Percentiles rank a stretch among this genome's conserved stretches.
phyloP scores from a whole-genome alignment of 2,113 vertebrate species.

The Isurus oxyrinchus region DNA sequence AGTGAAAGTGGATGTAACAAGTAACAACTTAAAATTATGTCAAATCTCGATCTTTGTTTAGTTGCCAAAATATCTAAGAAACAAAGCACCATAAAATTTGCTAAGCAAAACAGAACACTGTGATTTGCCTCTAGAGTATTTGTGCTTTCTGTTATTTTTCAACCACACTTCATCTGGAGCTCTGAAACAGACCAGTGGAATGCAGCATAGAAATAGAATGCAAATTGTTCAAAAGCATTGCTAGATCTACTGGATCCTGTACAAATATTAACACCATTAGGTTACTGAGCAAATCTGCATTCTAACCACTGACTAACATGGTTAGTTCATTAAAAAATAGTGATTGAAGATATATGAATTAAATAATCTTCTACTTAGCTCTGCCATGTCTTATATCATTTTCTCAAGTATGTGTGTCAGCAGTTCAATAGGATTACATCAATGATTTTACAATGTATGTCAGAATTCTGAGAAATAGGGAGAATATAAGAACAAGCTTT shows the following conservation, averaged over 20 bases:
- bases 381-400: background rate
- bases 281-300: background rate
- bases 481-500: background rate
- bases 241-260: background rate
- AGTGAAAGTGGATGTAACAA: background rate
- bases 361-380: conserved; percentile 14
- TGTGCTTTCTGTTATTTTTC: conserved; percentile 28
- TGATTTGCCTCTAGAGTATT: background rate
- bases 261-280: background rate
- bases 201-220: background rate
- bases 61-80: conserved; percentile 8
- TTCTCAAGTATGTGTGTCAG: background rate
- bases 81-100: background rate
- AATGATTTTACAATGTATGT: background rate
- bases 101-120: conserved; percentile 6
- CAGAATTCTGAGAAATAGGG: conserved; percentile 3
- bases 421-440: background rate
- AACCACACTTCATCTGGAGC: conserved; percentile 19
- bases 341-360: background rate
- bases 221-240: background rate
- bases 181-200: background rate
- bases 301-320: background rate
- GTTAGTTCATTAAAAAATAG: conserved; percentile 1
- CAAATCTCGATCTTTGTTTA: conserved; percentile 2
- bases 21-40: conserved; percentile 17